phyloP scores from a whole-genome alignment of 1,140 invertebrate species.

The Drosophila orena region DNA sequence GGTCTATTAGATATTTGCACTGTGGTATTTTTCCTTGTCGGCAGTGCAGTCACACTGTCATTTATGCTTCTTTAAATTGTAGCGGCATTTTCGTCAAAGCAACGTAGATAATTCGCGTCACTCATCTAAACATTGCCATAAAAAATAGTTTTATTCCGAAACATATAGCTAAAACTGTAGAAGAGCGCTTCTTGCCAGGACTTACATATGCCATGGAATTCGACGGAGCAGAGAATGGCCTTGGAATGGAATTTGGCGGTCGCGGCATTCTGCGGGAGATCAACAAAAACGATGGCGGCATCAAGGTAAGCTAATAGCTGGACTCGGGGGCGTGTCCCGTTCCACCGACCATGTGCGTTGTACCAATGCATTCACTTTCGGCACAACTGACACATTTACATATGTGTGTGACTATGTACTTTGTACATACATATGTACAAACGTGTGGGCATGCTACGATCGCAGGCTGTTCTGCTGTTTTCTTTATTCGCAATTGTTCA shows the following conservation, averaged over 20 bases:
- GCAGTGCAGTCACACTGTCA: slow-evolving; percentile 1
- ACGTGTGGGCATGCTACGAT: slow-evolving; percentile 6
- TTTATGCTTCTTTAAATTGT: slow-evolving; percentile 56
- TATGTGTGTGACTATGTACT: not conserved
- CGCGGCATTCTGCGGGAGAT: slow-evolving; percentile 65
- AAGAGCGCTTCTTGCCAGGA: not conserved
- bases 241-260: slow-evolving; percentile 15
- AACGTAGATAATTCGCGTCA: slow-evolving; percentile 10
- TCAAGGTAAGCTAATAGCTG: slow-evolving; percentile 49
- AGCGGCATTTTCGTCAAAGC: slow-evolving; percentile 64
- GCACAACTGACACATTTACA: no score
- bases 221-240: slow-evolving; percentile 15
- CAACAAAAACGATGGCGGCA: slow-evolving; percentile 63
- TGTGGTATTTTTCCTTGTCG: not conserved
- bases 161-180: no score
- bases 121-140: not conserved
- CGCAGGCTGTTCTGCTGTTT: slow-evolving; percentile 22
- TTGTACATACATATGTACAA: not conserved
- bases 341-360: slow-evolving; percentile 1
- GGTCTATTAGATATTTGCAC: not conserved
- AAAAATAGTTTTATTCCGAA: not conserved
- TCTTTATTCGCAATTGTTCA: not conserved
- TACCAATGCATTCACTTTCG: slow-evolving; percentile 13
- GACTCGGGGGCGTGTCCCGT: slow-evolving; percentile 11
- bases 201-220: slow-evolving; percentile 47